Evolutionary conservation across 2,888 invertebrate species (phyloP).

Genomic region (Encarsia formosa): DNA sequence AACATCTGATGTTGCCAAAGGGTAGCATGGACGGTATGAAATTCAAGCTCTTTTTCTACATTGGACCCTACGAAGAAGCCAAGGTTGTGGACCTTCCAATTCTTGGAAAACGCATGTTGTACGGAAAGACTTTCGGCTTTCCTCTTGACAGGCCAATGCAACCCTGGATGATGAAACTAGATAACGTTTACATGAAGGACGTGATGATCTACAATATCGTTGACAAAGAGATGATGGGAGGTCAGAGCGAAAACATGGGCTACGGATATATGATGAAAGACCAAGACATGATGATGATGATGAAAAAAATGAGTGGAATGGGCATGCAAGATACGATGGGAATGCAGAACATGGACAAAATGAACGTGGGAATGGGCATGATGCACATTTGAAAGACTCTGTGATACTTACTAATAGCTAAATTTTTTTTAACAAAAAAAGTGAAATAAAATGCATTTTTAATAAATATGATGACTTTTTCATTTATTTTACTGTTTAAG

Average conservation of each 20-base stretch:
- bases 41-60: slow-evolving; percentile 60
- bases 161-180: slow-evolving; percentile 59
- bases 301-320: not conserved
- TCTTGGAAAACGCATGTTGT: slow-evolving; percentile 48
- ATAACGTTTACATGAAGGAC: slow-evolving; percentile 63
- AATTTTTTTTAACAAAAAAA: too few species aligned
- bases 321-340: not conserved
- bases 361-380: not conserved
- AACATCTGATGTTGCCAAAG: slow-evolving; percentile 62
- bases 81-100: slow-evolving; percentile 53
- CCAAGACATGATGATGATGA: not conserved
- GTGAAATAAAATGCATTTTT: too few species aligned
- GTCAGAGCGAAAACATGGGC: not conserved
- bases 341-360: not conserved
- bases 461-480: too few species aligned
- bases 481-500: too few species aligned
- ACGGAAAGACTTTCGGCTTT: slow-evolving; percentile 57
- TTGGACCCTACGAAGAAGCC: slow-evolving; percentile 57
- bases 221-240: slow-evolving; percentile 43
- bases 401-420: too few species aligned
- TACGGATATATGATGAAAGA: not conserved
- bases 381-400: too few species aligned
- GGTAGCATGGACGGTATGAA: slow-evolving; percentile 62
- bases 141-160: slow-evolving; percentile 67
- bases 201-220: slow-evolving; percentile 56